These are phyloP conservation scores for Galerucella pusilla DNA, from an alignment of 2,888 invertebrate species.

Conservation along the genomic window DNA sequence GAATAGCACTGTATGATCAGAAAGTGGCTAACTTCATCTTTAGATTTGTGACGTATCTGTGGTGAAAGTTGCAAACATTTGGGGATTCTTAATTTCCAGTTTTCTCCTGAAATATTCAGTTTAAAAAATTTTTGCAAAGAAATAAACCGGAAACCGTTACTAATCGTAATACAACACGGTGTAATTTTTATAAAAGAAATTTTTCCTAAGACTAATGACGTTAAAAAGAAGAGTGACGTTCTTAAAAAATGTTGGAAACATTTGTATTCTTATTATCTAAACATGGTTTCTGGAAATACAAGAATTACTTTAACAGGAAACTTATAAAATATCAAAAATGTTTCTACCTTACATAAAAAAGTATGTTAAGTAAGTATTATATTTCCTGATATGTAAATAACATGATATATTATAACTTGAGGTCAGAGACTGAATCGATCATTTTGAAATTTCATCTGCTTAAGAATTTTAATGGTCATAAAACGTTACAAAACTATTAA, in stretches of 20 bases:
- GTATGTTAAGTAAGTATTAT: constrained; percentile 1
- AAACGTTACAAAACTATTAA: background rate
- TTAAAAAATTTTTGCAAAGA: no score
- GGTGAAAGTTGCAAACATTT: no score
- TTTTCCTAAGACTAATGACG: background rate
- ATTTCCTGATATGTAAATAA: constrained; percentile 1
- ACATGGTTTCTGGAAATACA: background rate
- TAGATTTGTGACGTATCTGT: no score
- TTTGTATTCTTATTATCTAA: background rate
- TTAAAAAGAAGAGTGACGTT: background rate
- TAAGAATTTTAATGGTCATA: constrained; percentile 1
- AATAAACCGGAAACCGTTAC: no score
- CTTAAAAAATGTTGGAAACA: background rate
- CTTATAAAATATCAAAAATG: background rate
- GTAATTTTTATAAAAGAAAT: no score
- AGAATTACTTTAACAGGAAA: background rate
- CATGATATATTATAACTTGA: background rate
- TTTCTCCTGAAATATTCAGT: no score
- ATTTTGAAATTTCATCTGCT: constrained; percentile 3
- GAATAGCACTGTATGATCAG: no score
- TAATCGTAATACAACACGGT: no score
- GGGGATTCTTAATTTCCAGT: no score
- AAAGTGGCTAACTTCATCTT: no score
- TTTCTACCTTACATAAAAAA: background rate
- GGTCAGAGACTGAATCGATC: background rate